These are phyloP conservation scores for Cercopithecus mitis DNA, from an alignment of 2,797 vertebrate genomes.

Conservation along the genomic window DNA sequence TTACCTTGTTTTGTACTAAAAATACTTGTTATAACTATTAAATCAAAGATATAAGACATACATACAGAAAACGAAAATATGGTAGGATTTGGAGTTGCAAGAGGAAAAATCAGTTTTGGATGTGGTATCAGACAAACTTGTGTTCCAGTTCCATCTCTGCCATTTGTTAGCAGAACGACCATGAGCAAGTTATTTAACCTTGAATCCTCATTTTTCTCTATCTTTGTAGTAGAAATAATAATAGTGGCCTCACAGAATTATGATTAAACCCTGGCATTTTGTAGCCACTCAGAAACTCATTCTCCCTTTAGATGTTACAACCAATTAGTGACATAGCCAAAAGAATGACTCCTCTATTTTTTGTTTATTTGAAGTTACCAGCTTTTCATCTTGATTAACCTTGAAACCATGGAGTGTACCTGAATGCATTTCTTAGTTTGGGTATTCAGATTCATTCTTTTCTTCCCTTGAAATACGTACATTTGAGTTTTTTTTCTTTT, in stretches of 20 bases:
- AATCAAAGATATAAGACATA: constrained; percentile 8
- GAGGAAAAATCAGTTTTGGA: background rate
- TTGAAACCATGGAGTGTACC: background rate
- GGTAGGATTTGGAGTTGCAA: background rate
- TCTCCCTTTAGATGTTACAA: background rate
- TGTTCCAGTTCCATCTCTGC: background rate
- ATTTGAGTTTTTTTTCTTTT: background rate
- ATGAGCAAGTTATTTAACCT: background rate
- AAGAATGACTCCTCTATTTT: background rate
- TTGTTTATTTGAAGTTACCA: background rate
- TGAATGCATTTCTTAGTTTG: constrained; percentile 27
- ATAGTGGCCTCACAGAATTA: background rate
- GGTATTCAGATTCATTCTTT: background rate
- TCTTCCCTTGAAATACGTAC: background rate
- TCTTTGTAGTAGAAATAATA: background rate
- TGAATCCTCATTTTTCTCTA: background rate
- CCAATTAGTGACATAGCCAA: background rate
- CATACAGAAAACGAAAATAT: background rate
- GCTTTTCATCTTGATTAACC: background rate
- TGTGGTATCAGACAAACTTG: background rate
- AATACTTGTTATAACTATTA: background rate
- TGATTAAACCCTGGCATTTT: background rate
- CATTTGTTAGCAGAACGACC: background rate
- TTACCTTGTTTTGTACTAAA: constrained; percentile 12
- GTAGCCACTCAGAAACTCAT: background rate